Evolutionary conservation across 2,797 vertebrate species (phyloP).

Genomic region (Coreius guichenoti): DNA sequence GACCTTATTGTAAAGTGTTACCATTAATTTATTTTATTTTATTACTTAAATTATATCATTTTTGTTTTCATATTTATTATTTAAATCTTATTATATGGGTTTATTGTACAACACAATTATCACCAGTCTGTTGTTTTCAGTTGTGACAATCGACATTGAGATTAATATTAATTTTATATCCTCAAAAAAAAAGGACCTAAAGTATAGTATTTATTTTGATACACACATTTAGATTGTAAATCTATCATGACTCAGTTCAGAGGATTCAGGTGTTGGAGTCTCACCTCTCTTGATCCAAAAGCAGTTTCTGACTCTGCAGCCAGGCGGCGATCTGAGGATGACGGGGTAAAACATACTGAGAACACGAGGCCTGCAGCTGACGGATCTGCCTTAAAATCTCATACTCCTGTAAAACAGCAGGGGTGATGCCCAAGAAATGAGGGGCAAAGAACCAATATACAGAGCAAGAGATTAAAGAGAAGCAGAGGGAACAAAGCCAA

Average conservation of each 20-base stretch:
- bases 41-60: background rate
- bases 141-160: background rate
- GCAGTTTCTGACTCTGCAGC: conserved; percentile 76
- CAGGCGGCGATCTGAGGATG: conserved; percentile 72
- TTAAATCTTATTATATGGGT: background rate
- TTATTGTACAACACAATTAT: background rate
- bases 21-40: background rate
- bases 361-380: conserved; percentile 86
- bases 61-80: background rate
- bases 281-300: conserved; percentile 91
- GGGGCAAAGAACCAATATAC: background rate
- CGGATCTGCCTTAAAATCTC: conserved; percentile 86
- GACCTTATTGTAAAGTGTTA: background rate
- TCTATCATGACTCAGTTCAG: background rate
- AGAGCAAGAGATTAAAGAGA: background rate
- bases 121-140: background rate
- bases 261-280: background rate
- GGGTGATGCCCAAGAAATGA: background rate
- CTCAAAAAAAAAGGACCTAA: background rate
- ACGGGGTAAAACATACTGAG: conserved; percentile 75
- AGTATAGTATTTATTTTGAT: background rate
- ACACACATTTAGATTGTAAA: background rate
- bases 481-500: background rate
- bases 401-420: conserved; percentile 81
- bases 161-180: background rate